Evolutionary conservation across 2,113 vertebrate species (phyloP).

Genomic region (Mystacornis crossleyi): DNA sequence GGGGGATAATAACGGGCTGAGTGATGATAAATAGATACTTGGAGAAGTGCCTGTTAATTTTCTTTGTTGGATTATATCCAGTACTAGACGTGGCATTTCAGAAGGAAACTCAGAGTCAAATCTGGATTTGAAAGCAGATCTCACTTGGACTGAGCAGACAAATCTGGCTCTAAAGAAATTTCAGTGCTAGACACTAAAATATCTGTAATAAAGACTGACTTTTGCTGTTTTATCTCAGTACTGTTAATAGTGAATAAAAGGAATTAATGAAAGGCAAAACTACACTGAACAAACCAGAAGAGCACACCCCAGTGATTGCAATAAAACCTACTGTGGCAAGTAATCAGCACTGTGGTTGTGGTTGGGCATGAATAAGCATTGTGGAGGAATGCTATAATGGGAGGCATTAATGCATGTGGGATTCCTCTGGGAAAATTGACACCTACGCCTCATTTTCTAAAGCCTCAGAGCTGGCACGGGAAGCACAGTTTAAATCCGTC

Average conservation of each 20-base stretch:
- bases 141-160: not conserved
- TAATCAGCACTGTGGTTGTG: not conserved
- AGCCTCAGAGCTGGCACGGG: not conserved
- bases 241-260: not conserved
- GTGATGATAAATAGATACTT: not conserved
- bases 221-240: not conserved
- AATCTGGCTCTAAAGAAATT: not conserved
- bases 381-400: not conserved
- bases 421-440: constrained; percentile 1
- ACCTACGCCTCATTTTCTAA: not conserved
- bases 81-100: not conserved
- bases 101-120: not conserved
- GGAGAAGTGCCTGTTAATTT: not conserved
- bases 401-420: not conserved
- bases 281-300: not conserved
- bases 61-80: not conserved
- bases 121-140: not conserved
- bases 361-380: not conserved
- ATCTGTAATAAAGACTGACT: not conserved
- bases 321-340: not conserved
- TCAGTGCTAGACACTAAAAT: not conserved
- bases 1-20: not conserved
- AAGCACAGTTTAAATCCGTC: not conserved
- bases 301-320: not conserved
- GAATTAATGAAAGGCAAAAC: not conserved